phyloP scores from a whole-genome alignment of 1,140 invertebrate species.

The Drosophila obscura region DNA sequence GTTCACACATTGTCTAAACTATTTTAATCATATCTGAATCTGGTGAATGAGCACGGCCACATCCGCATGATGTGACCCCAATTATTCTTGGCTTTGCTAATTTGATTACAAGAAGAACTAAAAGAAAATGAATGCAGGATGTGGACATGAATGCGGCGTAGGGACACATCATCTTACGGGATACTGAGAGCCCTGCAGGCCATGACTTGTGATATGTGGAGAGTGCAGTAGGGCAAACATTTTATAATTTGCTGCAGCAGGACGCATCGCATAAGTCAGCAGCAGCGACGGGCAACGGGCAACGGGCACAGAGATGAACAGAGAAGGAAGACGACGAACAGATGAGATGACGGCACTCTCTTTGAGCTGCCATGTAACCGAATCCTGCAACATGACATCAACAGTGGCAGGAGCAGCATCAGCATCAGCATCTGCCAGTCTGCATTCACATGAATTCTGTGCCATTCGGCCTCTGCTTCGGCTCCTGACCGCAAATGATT shows the following conservation, averaged over 20 bases:
- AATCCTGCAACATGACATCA: constrained; percentile 56
- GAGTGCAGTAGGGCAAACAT: constrained; percentile 65
- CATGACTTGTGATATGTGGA: constrained; percentile 69
- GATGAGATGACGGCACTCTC: constrained; percentile 22
- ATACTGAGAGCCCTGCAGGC: constrained; percentile 37
- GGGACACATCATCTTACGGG: constrained; percentile 34
- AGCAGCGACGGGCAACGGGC: constrained; percentile 2
- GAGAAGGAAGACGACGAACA: background rate
- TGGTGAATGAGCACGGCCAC: background rate
- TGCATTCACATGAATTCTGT: constrained; percentile 7
- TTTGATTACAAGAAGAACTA: constrained; percentile 53
- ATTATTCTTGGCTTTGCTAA: constrained; percentile 42
- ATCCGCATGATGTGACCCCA: constrained; percentile 52
- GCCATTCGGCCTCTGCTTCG: background rate
- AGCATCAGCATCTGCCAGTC: constrained; percentile 48
- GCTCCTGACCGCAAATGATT: constrained; percentile 64
- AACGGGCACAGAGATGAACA: constrained; percentile 1
- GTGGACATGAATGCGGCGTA: too few species aligned
- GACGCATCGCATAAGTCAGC: constrained; percentile 70
- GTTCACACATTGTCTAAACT: too few species aligned
- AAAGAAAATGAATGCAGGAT: constrained; percentile 29
- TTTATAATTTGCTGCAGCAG: constrained; percentile 71
- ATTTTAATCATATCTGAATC: background rate
- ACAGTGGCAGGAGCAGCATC: constrained; percentile 32
- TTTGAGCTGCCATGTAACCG: constrained; percentile 51